Percentiles rank a stretch among this genome's conserved stretches.
These are phyloP conservation scores for Sebastes miniatus DNA, from an alignment of 2,797 vertebrate genomes.

Conservation along the genomic window DNA sequence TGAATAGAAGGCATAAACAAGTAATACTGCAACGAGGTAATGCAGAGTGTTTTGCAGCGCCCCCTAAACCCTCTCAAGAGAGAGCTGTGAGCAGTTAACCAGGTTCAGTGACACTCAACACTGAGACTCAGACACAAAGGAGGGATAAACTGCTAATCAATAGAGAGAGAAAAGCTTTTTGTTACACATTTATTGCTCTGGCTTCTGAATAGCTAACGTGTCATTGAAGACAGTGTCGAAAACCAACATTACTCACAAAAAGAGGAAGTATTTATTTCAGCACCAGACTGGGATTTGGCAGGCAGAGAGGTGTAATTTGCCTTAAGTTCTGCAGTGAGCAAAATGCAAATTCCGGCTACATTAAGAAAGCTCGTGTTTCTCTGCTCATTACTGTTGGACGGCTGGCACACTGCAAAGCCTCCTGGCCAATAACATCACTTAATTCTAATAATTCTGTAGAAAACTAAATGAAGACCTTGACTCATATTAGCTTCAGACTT, in stretches of 20 bases:
- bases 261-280: conserved; percentile 21
- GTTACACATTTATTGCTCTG: background rate
- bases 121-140: conserved; percentile 20
- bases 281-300: conserved; percentile 32
- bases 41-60: background rate
- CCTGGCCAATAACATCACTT: conserved; percentile 27
- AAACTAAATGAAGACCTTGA: conserved; percentile 16
- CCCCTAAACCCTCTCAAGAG: background rate
- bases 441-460: conserved; percentile 29
- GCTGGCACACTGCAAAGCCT: conserved; percentile 17
- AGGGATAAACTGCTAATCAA: conserved; percentile 29
- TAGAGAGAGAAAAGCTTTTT: conserved; percentile 20
- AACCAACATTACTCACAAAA: conserved; percentile 13
- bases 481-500: conserved; percentile 1
- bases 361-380: conserved; percentile 29
- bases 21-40: background rate
- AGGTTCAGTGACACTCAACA: background rate
- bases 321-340: conserved; percentile 44
- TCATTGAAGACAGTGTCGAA: conserved; percentile 23
- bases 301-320: conserved; percentile 21
- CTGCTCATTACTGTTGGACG: conserved; percentile 31
- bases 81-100: conserved; percentile 15
- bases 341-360: conserved; percentile 46
- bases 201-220: background rate
- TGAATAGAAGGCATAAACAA: too few relatives aligned